phyloP scores from a whole-genome alignment of 35 echinoderm and acorn worm species.

The Amphiura filiformis region DNA sequence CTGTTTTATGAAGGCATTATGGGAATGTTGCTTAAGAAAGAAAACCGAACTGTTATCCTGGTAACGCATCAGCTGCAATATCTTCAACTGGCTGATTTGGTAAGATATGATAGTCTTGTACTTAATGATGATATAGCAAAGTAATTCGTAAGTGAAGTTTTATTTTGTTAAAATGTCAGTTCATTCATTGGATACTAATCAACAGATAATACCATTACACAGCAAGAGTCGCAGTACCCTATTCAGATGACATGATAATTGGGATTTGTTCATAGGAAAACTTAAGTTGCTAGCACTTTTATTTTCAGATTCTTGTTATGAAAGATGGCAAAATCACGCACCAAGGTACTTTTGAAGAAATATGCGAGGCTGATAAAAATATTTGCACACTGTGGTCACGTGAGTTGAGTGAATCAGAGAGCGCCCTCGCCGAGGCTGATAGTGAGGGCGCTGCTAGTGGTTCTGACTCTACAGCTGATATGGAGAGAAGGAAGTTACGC shows the following conservation, averaged over 20 bases:
- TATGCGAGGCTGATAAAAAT: conserved; percentile 12
- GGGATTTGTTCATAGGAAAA: no score
- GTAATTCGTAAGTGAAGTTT: neutral
- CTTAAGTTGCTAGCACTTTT: no score
- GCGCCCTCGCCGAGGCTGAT: neutral
- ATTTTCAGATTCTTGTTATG: conserved; percentile 47
- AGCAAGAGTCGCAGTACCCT: neutral
- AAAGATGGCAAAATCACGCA: conserved; percentile 27
- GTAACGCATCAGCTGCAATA: conserved; percentile 94
- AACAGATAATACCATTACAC: neutral
- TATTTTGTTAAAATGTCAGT: neutral
- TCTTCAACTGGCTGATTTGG: conserved; percentile 64
- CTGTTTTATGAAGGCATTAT: conserved; percentile 77
- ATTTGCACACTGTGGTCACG: neutral
- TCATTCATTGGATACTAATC: neutral
- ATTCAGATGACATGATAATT: no score
- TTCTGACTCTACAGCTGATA: neutral
- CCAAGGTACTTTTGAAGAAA: conserved; percentile 50
- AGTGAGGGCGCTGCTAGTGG: neutral
- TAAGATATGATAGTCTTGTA: conserved; percentile 1
- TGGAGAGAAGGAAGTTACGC: neutral
- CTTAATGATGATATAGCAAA: neutral
- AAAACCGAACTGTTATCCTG: conserved; percentile 64
- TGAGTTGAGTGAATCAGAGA: neutral
- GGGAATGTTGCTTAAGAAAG: conserved; percentile 29